These are phyloP conservation scores for Sialis lutaria DNA, from an alignment of 2,888 invertebrate species.

Conservation along the genomic window DNA sequence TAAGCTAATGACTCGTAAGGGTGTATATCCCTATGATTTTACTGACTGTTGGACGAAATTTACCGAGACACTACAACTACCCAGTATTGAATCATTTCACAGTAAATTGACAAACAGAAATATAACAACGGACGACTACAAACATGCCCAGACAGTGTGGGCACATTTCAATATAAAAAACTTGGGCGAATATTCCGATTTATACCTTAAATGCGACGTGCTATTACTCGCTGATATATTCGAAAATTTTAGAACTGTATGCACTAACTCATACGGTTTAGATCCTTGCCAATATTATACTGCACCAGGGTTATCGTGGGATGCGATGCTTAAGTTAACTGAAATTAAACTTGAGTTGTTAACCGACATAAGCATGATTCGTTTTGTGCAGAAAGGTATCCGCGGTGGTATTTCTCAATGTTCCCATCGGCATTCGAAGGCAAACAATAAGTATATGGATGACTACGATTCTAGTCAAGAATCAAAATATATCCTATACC, in stretches of 20 bases:
- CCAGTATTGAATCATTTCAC: constrained; percentile 11
- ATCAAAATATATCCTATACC: constrained; percentile 14
- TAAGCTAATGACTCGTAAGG: constrained; percentile 13
- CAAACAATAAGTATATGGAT: constrained; percentile 19
- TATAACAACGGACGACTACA: constrained; percentile 15
- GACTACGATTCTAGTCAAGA: constrained; percentile 14
- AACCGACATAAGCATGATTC: constrained; percentile 18
- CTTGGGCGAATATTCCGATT: constrained; percentile 18
- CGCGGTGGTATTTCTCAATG: constrained; percentile 17
- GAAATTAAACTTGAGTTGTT: constrained; percentile 16
- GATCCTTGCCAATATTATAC: constrained; percentile 19
- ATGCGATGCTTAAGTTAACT: constrained; percentile 19
- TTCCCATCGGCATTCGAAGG: constrained; percentile 15
- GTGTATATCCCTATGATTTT: constrained; percentile 19
- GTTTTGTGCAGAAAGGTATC: constrained; percentile 17
- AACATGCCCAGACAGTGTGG: constrained; percentile 18
- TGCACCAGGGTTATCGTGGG: constrained; percentile 17
- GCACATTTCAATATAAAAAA: constrained; percentile 14
- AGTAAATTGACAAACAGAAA: constrained; percentile 11
- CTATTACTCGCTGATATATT: constrained; percentile 19
- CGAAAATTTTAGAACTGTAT: constrained; percentile 13
- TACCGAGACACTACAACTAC: constrained; percentile 13
- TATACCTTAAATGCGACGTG: constrained; percentile 20
- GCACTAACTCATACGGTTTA: constrained; percentile 11
- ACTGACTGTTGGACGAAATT: constrained; percentile 13